Evolutionary conservation across 2,113 vertebrate species (phyloP), one percentile per base, ranked within the genome.

Genomic region (Calidris pugnax): DNA sequence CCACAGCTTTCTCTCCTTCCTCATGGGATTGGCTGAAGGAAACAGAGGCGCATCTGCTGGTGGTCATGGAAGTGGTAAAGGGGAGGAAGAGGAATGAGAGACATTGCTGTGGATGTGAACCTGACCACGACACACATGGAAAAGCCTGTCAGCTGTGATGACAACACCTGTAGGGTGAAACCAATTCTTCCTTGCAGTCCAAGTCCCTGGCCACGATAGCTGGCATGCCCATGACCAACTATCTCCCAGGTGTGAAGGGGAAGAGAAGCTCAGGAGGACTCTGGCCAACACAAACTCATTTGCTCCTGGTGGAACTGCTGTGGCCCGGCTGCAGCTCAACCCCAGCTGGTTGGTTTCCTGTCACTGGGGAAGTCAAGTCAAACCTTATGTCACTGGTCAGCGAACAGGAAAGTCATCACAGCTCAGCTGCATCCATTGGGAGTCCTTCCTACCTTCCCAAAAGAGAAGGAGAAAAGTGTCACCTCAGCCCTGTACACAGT

Each of bases 381-480:
- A 92, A 77, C 0, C 0, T 30, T 39, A 26, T 14, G 35, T 33
- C 67, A 35, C 56, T 1, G 8, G 3, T 37, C 64, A 81, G 56
- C 2, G 7, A 63, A 30, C 15, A 71, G 56, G 55, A 92, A 94
- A 82, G 33, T 66, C 56, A 56, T 30, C 47, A 19, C 41, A 59
- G 26, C 48, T 60, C 79, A 79, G 56, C 53, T 60, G 16, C 66
- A 47, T 51, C 90, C 69, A 43, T 14, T 27, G 18, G 30, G 33
- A 82, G 13, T 14, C 48, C 41, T 48, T 56, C n/a, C 51, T 30
- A 55, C 56, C 43, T 72, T 87, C 35, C 30, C 10, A 8, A 64
- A 85, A 73, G 22, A 32, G 45, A 27, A 39, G 35, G 27, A 69
- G 43, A 37, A 28, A 62, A 57, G n/a, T 12, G 7, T 69, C 48